Conservation (phyloP, 2,888 invertebrate species). For the Hermaeophaga mercurialis region DNA sequence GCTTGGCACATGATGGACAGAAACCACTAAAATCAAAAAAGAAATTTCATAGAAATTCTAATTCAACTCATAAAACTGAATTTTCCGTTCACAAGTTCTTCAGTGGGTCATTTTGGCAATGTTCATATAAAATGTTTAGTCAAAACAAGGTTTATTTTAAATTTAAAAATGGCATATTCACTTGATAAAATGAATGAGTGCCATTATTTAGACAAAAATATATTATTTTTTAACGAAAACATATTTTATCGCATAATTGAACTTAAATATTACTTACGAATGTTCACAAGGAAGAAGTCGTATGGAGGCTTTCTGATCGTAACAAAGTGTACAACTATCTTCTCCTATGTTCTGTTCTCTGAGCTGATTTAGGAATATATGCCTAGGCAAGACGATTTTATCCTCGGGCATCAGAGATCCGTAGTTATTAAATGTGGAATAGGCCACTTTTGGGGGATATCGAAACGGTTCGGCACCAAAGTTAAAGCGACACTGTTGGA, state of each 20-base stretch:
- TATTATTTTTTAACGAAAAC: too few relatives aligned
- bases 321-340: constrained; percentile 87
- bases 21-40: constrained; percentile 71
- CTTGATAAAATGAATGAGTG: too few relatives aligned
- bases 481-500: constrained; percentile 93
- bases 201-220: too few relatives aligned
- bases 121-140: too few relatives aligned
- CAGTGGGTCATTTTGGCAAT: neutral
- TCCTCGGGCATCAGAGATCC: constrained; percentile 77
- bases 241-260: too few relatives aligned
- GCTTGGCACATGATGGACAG: constrained; percentile 78
- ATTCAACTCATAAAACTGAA: neutral
- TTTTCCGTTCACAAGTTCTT: neutral
- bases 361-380: constrained; percentile 76
- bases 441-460: constrained; percentile 73
- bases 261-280: constrained; percentile 64
- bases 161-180: too few relatives aligned
- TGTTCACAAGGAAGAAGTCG: constrained; percentile 82
- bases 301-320: constrained; percentile 77
- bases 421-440: constrained; percentile 76
- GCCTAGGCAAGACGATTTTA: constrained; percentile 80
- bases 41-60: neutral
- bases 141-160: too few relatives aligned
- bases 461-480: constrained; percentile 83
- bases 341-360: constrained; percentile 76